Conservation (phyloP, 2,888 invertebrate species). For the Trichacis sp. region DNA sequence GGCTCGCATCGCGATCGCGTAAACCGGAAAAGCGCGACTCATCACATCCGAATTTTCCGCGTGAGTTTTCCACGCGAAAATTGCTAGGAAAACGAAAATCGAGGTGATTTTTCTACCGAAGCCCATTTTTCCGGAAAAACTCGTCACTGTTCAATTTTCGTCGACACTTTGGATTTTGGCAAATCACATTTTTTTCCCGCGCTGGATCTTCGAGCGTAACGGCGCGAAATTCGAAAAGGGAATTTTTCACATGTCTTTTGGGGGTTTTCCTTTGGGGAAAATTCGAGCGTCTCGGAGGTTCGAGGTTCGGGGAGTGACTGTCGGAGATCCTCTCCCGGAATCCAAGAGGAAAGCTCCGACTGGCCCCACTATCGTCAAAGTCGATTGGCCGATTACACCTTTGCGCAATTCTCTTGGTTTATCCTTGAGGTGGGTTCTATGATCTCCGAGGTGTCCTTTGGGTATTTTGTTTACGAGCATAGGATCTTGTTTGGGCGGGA, state of each 20-base stretch:
- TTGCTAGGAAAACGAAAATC: constrained; percentile 5
- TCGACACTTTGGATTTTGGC: too few relatives aligned
- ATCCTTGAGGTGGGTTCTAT: constrained; percentile 26
- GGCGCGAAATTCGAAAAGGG: too few relatives aligned
- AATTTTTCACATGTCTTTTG: neutral
- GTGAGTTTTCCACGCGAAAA: constrained; percentile 11
- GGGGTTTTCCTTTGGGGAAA: neutral
- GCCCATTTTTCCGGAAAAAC: neutral
- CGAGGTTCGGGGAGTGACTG: constrained; percentile 49
- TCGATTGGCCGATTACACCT: constrained; percentile 30
- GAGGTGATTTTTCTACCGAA: neutral
- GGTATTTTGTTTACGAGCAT: too few relatives aligned
- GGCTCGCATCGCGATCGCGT: constrained; percentile 49
- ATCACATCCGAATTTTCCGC: constrained; percentile 37
- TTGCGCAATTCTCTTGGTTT: constrained; percentile 30
- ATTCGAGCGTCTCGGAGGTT: neutral
- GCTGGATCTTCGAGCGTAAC: neutral
- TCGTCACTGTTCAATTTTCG: neutral
- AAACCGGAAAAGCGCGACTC: constrained; percentile 52
- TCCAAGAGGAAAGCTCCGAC: constrained; percentile 50
- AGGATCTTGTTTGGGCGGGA: too few relatives aligned
- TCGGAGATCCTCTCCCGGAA: constrained; percentile 47
- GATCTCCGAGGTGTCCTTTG: constrained; percentile 2
- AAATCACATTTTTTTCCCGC: neutral
- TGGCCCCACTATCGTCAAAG: constrained; percentile 39